Evolutionary conservation across 2,888 invertebrate species (phyloP), one percentile per base, ranked within the genome.

Genomic region (Ecliptopera silaceata): DNA sequence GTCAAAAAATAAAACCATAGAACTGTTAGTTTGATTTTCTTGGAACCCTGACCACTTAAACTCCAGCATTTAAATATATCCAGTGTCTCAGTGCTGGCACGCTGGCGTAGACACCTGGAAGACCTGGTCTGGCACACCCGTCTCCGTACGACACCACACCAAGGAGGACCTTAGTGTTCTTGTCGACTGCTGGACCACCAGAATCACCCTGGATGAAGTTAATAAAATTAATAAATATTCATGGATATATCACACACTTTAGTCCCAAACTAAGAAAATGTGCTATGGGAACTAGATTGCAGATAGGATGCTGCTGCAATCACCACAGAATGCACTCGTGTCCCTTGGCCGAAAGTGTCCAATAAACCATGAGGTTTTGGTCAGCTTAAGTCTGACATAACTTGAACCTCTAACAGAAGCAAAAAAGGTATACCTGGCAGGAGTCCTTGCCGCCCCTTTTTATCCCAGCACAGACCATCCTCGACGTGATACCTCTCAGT

Each of bases 381-480:
- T n/a, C n/a, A n/a, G n/a, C n/a, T n/a, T n/a, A n/a, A n/a, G n/a
- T n/a, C n/a, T n/a, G n/a, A n/a, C n/a, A n/a, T n/a, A n/a, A n/a
- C n/a, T n/a, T n/a, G n/a, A n/a, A n/a, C n/a, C n/a, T n/a, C n/a
- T n/a, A n/a, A n/a, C n/a, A n/a, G n/a, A n/a, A n/a, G n/a, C n/a
- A n/a, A n/a, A n/a, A n/a, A n/a, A n/a, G 8, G 36, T 60, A 43
- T 51, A 89, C 90, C 84, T 89, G 88, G 56, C 89, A 91, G 11
- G 87, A 80, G 65, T 90, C 89, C 61, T 84, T 85, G n/a, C 87
- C 88, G 0, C 86, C 88, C 64, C 77, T 72, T 5, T 80, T 70
- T 0, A 74, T 55, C 0, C 87, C 88, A 0, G 89, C 90, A 60
- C 90, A 90, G 47, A 88, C 70, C 86, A 88, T 88, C 41, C 81